Evolutionary conservation across 2,888 invertebrate genomes (phyloP), one percentile per base, ranked within the genome.

Genomic region (Hypercompe scribonia): DNA sequence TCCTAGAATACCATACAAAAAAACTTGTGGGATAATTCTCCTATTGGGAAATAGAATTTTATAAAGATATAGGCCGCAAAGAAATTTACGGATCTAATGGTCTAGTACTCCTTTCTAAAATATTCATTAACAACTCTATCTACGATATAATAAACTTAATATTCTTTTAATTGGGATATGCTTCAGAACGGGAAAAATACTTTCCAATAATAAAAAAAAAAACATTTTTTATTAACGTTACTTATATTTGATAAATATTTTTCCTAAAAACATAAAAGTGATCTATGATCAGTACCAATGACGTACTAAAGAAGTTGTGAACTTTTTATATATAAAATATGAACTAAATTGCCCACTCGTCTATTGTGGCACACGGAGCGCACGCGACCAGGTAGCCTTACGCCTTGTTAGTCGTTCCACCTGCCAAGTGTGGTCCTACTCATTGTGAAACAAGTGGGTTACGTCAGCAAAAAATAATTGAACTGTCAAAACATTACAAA

Each of bases 371-470:
- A 74, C 81, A 87, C 90, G 71, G 74, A 66, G 73, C 80, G 89
- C 90, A 90, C 90, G 90, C 85, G 90, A 82, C 86, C 89, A 90
- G 89, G 89, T 89, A 90, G 82, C 77, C 63, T 46, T 67, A 88
- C 89, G 82, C 78, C 64, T 34, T 67, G 71, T 39, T 63, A n/a
- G 61, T 39, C 63, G 77, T 75, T 76, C 67, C 82, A 84, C 82
- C 82, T 85, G 84, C 78, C 80, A 75, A 77, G 77, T 65, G 73
- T 72, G 67, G 72, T 71, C 63, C 71, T 68, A 76, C 74, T 77
- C 75, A 74, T 84, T 81, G 77, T 84, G 76, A 65, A 58, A 74
- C 74, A 79, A 79, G 84, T 79, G 80, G 78, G 81, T 78, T 74
- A 79, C 78, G 65, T 68, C 76, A 78, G 78, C 74, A 71, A 68